Evolutionary conservation across 2,888 invertebrate genomes (phyloP), one percentile per base, ranked within the genome.

Genomic region (Rhagonycha fulva): DNA sequence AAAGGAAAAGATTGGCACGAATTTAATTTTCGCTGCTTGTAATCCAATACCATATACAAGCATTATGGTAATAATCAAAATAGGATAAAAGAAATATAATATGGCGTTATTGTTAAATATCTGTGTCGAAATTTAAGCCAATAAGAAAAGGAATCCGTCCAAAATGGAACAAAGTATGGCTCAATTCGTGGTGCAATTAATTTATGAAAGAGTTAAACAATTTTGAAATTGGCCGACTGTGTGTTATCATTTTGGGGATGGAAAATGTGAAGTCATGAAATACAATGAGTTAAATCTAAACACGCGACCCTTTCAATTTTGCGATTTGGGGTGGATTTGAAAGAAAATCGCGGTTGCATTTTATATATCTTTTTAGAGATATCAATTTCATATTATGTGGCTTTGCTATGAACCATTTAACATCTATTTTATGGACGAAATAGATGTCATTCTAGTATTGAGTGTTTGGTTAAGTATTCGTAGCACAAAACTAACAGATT

Each of bases 371-470:
- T 76, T 81, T 80, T 78, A 79, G 80, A 83, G 82, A 84, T 86
- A 86, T 86, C 86, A 85, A 84, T 85, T 86, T 83, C 84, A 82
- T 84, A 86, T 87, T 86, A 86, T 86, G 86, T 80, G 85, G 85
- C 86, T 85, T 85, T 84, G 84, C 84, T 83, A 87, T 87, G 86
- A 86, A 84, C 86, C 87, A 87, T 87, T 87, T 86, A 87, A 86
- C 87, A 85, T 84, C 83, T 82, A 81, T 85, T 85, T 86, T 86
- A 85, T 85, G 81, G 83, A 82, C 81, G 75, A 69, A 78, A 72
- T 73, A 69, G 70, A 62, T 30, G 70, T 60, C 69, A 70, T 69
- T 71, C 66, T 68, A 60, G 68, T 32, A 63, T 76, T 66, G 76
- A 67, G 47, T 47, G 47, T 47, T 47, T 47, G 47, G 47, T 47